A percentile compares a stretch with the other conserved stretches of the same genome.
These are phyloP conservation scores for Esperia sulphurella DNA, from an alignment of 2,888 invertebrate genomes.

Conservation along the genomic window DNA sequence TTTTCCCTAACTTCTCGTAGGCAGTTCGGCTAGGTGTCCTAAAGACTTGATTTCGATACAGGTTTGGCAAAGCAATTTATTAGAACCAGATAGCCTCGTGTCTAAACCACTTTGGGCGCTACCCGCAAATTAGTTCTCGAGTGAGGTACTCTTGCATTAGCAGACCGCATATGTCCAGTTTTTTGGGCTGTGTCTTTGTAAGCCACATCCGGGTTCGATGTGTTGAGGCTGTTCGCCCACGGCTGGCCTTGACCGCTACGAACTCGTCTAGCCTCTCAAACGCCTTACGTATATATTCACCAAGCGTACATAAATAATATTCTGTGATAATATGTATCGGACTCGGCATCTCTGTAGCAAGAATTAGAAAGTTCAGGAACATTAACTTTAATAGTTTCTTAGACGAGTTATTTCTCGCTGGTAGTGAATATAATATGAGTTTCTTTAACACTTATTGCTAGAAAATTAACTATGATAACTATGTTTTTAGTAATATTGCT, in stretches of 20 bases:
- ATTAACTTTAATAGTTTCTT: no score
- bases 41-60: slow-evolving; percentile 20
- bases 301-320: neutral
- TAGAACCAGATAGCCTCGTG: slow-evolving; percentile 19
- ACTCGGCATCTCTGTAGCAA: neutral
- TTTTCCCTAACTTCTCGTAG: neutral
- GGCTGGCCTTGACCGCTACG: slow-evolving; percentile 69
- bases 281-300: neutral
- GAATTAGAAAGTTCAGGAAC: neutral
- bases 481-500: neutral
- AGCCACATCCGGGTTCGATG: slow-evolving; percentile 66
- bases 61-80: slow-evolving; percentile 17
- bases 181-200: slow-evolving; percentile 25
- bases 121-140: neutral
- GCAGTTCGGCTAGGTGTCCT: no score
- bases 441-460: no score
- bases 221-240: slow-evolving; percentile 55
- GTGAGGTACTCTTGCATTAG: neutral
- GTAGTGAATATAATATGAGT: no score
- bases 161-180: slow-evolving; percentile 11
- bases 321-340: neutral
- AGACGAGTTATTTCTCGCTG: no score
- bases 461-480: no score
- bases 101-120: neutral
- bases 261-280: slow-evolving; percentile 34